These are phyloP conservation scores for Malurus leucopterus DNA, from an alignment of 2,797 vertebrate species.

Conservation along the genomic window DNA sequence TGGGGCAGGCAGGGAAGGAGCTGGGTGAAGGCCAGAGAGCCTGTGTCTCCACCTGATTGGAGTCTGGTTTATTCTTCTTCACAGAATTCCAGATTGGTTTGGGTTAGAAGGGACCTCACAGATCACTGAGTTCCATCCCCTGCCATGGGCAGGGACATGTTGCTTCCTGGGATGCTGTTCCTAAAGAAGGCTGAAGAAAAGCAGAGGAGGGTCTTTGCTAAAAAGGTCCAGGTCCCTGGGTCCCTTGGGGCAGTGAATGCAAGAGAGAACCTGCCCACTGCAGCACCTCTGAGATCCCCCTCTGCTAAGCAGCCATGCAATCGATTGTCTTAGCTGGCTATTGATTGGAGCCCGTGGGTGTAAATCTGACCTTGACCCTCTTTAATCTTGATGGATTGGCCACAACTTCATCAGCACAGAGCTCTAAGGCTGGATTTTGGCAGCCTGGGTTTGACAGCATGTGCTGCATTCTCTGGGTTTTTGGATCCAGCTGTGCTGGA, in stretches of 20 bases:
- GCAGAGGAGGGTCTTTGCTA: not conserved
- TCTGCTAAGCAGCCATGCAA: not conserved
- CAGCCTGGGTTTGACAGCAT: not conserved
- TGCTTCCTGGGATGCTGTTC: not conserved
- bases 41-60: not conserved
- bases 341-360: not conserved
- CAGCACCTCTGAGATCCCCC: not conserved
- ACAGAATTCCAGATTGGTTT: not conserved
- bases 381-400: not conserved
- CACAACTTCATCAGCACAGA: not conserved
- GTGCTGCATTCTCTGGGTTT: not conserved
- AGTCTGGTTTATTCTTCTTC: not conserved
- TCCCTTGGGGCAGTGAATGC: not conserved
- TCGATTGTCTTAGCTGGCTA: not conserved
- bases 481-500: not conserved
- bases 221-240: not conserved
- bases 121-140: not conserved
- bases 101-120: not conserved
- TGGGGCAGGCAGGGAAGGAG: not conserved
- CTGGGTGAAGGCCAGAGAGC: not conserved
- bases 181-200: not conserved
- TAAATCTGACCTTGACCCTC: slow-evolving; percentile 8
- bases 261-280: not conserved
- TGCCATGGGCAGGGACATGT: rapidly evolving
- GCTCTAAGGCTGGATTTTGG: not conserved